Evolutionary conservation across 2,113 vertebrate species (phyloP), one percentile per base, ranked within the genome.

Genomic region (Gallinago media): DNA sequence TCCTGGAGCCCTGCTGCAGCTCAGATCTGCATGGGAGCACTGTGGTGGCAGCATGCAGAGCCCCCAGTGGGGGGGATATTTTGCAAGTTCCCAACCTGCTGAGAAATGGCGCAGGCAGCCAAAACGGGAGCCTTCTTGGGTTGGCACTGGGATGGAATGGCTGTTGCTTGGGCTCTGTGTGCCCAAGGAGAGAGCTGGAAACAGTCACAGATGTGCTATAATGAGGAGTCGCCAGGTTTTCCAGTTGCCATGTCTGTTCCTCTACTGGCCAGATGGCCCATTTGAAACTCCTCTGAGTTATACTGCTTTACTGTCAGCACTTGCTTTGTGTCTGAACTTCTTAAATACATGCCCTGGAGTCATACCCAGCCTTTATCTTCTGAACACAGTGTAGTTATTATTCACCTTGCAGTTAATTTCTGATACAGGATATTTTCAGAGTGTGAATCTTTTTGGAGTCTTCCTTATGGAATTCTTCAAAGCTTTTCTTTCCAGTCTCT

Each of bases 361-460:
- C 34, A 32, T 73, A 95, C 40, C 31, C 42, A 71, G 38, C 76
- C 52, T 86, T 77, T 87, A 81, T 73, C 49, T 88, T 80, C 52
- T 82, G 79, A 88, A 78, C 15, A 34, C 12, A 62, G 5, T 26
- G 6, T 65, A 80, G 56, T 84, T 88, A 16, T 94, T 86, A 78
- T 84, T 94, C 75, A 92, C 55, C 73, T 95, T 90, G 82, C 77
- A 88, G 36, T 61, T 94, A 85, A 50, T 88, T 78, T 88, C 52
- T 77, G 40, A 78, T 2, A 3, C 12, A 68, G 56, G 15, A 12
- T 47, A 87, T 74, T 85, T 58, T 42, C 62, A 20, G 11, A 21
- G 40, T 73, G 7, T 87, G 44, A 77, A n/a, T 68, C 10, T 62
- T 31, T 86, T 90, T 44, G 31, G 32, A 85, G 19, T 31, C 22